Evolutionary conservation across 2,888 invertebrate species (phyloP).

Genomic region (Xestia sexstrigata): DNA sequence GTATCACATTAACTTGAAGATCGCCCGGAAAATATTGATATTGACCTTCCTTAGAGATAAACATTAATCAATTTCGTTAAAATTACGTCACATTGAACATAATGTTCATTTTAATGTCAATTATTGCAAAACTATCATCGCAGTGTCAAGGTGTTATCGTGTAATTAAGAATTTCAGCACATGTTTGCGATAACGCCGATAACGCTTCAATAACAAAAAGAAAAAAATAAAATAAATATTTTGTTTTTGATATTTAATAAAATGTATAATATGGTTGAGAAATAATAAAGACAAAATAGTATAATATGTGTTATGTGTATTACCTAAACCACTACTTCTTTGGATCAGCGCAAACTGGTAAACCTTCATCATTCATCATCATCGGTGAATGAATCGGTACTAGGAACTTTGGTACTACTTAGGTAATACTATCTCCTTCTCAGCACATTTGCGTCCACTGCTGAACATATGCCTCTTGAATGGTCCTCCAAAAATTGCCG

Average conservation of each 20-base stretch:
- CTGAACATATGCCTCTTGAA: no score
- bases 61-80: slow-evolving; percentile 41
- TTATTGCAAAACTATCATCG: slow-evolving; percentile 46
- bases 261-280: background rate
- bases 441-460: no score
- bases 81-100: slow-evolving; percentile 33
- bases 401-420: background rate
- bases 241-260: no score
- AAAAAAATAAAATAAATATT: background rate
- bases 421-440: no score
- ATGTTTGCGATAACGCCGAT: slow-evolving; percentile 42
- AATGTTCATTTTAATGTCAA: slow-evolving; percentile 33
- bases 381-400: background rate
- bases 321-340: background rate
- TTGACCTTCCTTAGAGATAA: slow-evolving; percentile 59
- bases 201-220: slow-evolving; percentile 22
- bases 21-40: slow-evolving; percentile 30
- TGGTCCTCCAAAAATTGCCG: no score
- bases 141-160: slow-evolving; percentile 60
- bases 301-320: background rate
- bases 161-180: slow-evolving; percentile 46
- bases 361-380: no score
- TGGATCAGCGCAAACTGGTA: background rate
- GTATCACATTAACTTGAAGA: slow-evolving; percentile 9
- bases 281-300: background rate